Conservation (phyloP, 2,113 vertebrate genomes). For the Saimiri boliviensis region DNA sequence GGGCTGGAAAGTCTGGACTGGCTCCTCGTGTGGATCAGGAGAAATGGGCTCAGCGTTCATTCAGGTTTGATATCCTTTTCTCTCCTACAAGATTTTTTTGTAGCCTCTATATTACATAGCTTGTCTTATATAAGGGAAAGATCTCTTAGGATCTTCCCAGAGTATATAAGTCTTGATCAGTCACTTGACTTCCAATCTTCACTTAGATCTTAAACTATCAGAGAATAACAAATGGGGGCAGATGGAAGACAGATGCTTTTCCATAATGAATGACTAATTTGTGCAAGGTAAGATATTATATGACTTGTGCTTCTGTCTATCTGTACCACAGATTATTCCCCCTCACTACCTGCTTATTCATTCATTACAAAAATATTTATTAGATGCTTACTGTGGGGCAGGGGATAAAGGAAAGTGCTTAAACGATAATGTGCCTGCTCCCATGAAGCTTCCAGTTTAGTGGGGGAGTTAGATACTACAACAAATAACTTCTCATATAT, state of each 20-base stretch:
- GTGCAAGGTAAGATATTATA: neutral
- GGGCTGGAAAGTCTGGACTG: slow-evolving; percentile 90
- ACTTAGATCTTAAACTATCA: slow-evolving; percentile 11
- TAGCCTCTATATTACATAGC: neutral
- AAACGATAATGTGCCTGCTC: neutral
- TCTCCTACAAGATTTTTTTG: neutral
- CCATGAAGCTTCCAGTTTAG: neutral
- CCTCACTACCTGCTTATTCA: neutral
- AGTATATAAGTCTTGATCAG: neutral
- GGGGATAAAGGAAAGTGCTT: neutral
- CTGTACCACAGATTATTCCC: neutral
- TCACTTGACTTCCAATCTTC: neutral
- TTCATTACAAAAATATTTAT: slow-evolving; percentile 39
- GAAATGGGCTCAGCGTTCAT: slow-evolving; percentile 95
- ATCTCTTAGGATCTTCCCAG: neutral
- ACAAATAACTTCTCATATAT: neutral
- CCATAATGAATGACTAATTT: slow-evolving; percentile 26
- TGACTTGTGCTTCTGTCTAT: neutral
- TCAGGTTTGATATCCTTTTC: slow-evolving; percentile 86
- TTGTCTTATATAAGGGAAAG: slow-evolving; percentile 24
- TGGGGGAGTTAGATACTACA: neutral
- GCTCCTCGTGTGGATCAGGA: slow-evolving; percentile 87
- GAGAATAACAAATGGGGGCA: neutral
- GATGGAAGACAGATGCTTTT: neutral
- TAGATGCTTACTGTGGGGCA: neutral